These are phyloP conservation scores for Urocyon cinereoargenteus DNA, from an alignment of 2,797 vertebrate species.

Conservation along the genomic window DNA sequence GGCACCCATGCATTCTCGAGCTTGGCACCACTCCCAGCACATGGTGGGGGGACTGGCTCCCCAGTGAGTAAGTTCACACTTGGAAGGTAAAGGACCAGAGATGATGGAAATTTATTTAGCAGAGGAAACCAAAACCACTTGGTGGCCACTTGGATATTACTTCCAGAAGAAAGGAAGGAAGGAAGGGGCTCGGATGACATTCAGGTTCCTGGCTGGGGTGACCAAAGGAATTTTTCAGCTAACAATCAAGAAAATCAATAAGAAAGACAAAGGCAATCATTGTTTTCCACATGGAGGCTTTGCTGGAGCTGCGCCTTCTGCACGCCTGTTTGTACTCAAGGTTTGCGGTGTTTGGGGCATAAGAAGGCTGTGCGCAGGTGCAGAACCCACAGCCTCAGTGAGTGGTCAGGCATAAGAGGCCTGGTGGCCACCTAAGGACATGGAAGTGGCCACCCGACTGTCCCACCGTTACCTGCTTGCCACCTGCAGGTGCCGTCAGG, in stretches of 20 bases:
- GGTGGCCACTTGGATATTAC: not conserved
- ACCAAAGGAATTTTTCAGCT: not conserved
- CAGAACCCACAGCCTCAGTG: too few species aligned
- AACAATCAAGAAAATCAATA: not conserved
- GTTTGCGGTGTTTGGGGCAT: not conserved
- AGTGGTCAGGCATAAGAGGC: not conserved
- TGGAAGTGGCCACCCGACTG: not conserved
- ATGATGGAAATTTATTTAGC: not conserved
- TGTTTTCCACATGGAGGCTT: not conserved
- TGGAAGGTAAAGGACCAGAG: not conserved
- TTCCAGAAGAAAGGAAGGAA: not conserved
- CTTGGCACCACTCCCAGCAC: not conserved
- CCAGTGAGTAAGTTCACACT: not conserved
- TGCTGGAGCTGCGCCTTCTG: too few species aligned
- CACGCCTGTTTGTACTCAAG: accelerated
- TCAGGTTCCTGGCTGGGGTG: not conserved
- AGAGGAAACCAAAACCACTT: not conserved
- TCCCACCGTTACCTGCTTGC: accelerated
- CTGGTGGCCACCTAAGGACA: not conserved
- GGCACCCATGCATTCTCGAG: too few species aligned
- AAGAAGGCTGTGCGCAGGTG: not conserved
- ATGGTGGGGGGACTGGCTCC: too few species aligned
- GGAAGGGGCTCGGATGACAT: not conserved
- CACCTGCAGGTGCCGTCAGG: not conserved
- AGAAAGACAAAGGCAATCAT: not conserved